phyloP scores from a whole-genome alignment of 2,113 vertebrate genomes.

The Zosterops hypoxanthus region DNA sequence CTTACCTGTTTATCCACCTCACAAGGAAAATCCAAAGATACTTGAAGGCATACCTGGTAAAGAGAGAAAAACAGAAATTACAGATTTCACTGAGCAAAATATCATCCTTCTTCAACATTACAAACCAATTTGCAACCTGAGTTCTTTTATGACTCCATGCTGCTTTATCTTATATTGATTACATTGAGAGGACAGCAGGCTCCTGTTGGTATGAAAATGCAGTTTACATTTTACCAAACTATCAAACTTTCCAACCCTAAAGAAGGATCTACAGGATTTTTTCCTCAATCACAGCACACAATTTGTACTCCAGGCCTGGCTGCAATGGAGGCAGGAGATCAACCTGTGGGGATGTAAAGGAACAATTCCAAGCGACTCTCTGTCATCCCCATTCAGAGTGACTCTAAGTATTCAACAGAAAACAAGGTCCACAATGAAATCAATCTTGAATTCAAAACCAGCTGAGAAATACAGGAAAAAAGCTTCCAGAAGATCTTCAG shows the following conservation, averaged over 20 bases:
- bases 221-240: neutral
- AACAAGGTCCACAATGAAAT: neutral
- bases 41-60: slow-evolving; percentile 29
- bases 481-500: neutral
- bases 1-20: slow-evolving; percentile 15
- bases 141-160: neutral
- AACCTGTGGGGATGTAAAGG: neutral
- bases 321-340: neutral
- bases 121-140: neutral
- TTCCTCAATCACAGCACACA: neutral
- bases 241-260: neutral
- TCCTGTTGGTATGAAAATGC: neutral
- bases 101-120: neutral
- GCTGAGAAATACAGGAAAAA: neutral
- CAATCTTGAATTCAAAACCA: neutral
- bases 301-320: neutral
- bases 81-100: neutral
- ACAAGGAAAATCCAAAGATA: slow-evolving; percentile 32
- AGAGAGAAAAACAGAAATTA: neutral
- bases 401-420: neutral
- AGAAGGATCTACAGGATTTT: neutral
- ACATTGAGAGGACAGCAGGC: neutral
- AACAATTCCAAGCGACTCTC: neutral
- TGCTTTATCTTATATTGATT: neutral
- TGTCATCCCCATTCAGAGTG: neutral